Evolutionary conservation across 2,797 vertebrate species (phyloP).

Genomic region (Pyrocephalus nanus): DNA sequence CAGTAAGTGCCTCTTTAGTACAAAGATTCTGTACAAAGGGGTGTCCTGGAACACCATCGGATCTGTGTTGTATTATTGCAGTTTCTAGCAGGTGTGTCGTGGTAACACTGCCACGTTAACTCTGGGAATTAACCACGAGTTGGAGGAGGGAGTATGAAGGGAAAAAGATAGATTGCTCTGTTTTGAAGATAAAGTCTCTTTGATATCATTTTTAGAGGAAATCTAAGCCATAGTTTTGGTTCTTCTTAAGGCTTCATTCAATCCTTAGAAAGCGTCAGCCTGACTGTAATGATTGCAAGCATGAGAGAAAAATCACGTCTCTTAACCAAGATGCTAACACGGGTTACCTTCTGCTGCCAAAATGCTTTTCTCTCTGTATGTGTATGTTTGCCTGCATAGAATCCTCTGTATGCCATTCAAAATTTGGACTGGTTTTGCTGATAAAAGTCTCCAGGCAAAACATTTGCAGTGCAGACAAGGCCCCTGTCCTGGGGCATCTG

Average conservation of each 20-base stretch:
- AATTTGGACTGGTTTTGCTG: background rate
- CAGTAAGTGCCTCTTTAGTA: background rate
- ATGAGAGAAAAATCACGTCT: background rate
- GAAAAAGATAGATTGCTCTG: background rate
- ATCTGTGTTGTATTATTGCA: background rate
- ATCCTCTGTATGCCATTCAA: background rate
- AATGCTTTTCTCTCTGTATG: background rate
- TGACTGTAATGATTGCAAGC: background rate
- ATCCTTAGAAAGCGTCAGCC: background rate
- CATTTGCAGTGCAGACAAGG: background rate
- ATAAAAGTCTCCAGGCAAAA: background rate
- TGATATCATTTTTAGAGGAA: background rate
- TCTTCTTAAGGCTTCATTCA: background rate
- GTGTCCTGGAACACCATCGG: background rate
- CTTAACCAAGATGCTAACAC: background rate
- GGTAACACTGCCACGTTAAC: accelerated
- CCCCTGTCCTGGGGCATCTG: background rate
- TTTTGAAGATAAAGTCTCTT: background rate
- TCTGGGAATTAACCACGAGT: background rate
- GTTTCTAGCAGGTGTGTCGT: background rate
- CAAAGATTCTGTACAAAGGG: background rate
- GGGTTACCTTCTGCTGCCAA: background rate
- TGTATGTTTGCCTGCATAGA: background rate
- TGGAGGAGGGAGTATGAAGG: background rate
- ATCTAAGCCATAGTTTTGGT: background rate